A percentile compares a stretch with the other conserved stretches of the same genome.
phyloP scores from a whole-genome alignment of 1,140 invertebrate species.

The Chironomus tepperi region DNA sequence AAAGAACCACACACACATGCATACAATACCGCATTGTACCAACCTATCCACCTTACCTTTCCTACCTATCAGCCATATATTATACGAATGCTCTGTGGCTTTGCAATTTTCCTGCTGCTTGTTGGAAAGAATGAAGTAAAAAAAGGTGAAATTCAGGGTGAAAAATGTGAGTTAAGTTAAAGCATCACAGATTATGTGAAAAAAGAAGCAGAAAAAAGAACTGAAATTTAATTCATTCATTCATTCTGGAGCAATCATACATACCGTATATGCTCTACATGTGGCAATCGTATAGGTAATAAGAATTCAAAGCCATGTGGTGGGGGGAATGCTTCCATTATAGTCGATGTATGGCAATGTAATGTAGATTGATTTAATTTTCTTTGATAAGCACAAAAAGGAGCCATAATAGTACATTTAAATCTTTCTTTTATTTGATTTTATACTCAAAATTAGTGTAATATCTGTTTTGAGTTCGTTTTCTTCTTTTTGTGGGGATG shows the following conservation, averaged over 20 bases:
- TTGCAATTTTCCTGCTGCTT: conserved; percentile 1
- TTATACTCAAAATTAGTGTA: no score
- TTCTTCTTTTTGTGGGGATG: no score
- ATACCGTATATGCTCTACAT: background rate
- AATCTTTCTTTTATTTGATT: no score
- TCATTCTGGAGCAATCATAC: background rate
- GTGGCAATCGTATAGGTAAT: background rate
- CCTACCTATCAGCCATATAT: background rate
- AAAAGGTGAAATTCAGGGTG: background rate
- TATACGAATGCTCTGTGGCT: conserved; percentile 7
- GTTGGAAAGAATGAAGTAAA: background rate
- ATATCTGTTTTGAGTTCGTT: no score
- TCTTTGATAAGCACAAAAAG: background rate
- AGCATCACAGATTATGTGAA: background rate
- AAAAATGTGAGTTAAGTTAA: conserved; percentile 9
- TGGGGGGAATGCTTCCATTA: background rate
- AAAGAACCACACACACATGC: background rate
- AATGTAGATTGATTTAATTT: conserved; percentile 7
- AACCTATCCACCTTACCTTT: background rate
- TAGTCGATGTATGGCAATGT: background rate
- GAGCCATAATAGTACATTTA: no score
- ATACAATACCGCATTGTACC: background rate
- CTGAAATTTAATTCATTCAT: conserved; percentile 15
- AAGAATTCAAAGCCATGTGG: background rate
- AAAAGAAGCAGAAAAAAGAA: background rate